Percentiles rank a stretch among this genome's conserved stretches.
Evolutionary conservation across 2,888 invertebrate species (phyloP).

Genomic region (Aproaerema taeniolella): DNA sequence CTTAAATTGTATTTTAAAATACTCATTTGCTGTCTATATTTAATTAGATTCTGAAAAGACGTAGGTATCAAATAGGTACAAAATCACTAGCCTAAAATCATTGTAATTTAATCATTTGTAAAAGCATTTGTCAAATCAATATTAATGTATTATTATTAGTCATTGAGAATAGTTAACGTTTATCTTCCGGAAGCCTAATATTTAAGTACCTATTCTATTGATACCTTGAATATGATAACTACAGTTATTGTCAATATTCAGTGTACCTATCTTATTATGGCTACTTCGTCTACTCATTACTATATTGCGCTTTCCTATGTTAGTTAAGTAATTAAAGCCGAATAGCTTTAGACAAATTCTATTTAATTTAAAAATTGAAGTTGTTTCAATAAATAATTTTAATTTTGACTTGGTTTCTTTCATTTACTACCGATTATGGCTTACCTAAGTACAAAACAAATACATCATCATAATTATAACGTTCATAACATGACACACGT

Average conservation of each 20-base stretch:
- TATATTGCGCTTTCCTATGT: constrained; percentile 61
- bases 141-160: constrained; percentile 40
- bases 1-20: constrained; percentile 8
- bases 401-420: constrained; percentile 49
- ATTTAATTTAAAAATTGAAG: constrained; percentile 67
- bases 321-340: constrained; percentile 57
- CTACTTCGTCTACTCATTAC: constrained; percentile 58
- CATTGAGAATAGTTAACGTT: constrained; percentile 38
- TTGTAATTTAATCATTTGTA: constrained; percentile 31
- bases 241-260: constrained; percentile 26
- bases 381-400: constrained; percentile 76
- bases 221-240: constrained; percentile 19
- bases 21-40: constrained; percentile 41
- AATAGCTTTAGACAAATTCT: constrained; percentile 64
- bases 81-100: constrained; percentile 47
- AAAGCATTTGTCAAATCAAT: too few relatives aligned
- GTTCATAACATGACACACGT: too few relatives aligned
- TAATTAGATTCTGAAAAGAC: constrained; percentile 29
- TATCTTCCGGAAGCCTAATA: constrained; percentile 50
- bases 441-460: too few relatives aligned
- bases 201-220: constrained; percentile 48
- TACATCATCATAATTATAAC: too few relatives aligned
- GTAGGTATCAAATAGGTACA: constrained; percentile 67
- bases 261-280: constrained; percentile 65
- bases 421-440: too few relatives aligned